phyloP scores from a whole-genome alignment of 1,140 invertebrate genomes.

The Drosophila paulistorum region DNA sequence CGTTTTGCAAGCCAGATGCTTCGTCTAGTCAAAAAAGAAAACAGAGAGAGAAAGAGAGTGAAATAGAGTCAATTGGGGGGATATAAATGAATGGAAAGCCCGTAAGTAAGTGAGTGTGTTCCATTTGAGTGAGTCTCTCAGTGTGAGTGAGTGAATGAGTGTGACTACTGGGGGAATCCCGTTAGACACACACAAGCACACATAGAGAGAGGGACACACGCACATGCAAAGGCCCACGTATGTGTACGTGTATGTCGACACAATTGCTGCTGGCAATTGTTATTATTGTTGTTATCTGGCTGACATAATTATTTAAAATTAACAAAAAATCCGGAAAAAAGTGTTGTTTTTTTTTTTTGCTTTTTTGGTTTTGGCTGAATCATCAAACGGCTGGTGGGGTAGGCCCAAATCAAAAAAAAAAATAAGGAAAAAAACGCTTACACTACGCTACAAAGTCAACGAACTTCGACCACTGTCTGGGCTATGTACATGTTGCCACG shows the following conservation, averaged over 20 bases:
- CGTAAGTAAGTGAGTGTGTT: background rate
- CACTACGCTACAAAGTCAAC: slow-evolving; percentile 67
- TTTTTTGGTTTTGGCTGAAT: slow-evolving; percentile 67
- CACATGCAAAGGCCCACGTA: background rate
- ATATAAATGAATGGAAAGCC: no score
- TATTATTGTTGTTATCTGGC: slow-evolving; percentile 38
- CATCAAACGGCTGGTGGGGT: slow-evolving; percentile 46
- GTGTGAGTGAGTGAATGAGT: slow-evolving; percentile 18
- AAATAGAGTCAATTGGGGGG: no score
- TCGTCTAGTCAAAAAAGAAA: background rate
- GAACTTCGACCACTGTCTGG: slow-evolving; percentile 38
- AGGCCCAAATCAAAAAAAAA: slow-evolving; percentile 23
- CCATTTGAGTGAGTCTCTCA: slow-evolving; percentile 38
- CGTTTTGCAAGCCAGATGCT: slow-evolving; percentile 47
- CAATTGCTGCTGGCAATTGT: slow-evolving; percentile 16
- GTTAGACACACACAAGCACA: slow-evolving; percentile 30
- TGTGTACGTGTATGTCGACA: slow-evolving; percentile 5
- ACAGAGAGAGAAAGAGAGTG: background rate
- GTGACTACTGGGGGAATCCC: slow-evolving; percentile 48
- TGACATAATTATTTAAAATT: slow-evolving; percentile 79
- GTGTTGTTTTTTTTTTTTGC: slow-evolving; percentile 35
- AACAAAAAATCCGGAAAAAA: slow-evolving; percentile 32
- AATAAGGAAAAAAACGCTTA: slow-evolving; percentile 5
- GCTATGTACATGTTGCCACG: background rate
- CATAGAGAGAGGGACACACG: background rate